These are phyloP conservation scores for Rhopilema esculentum DNA, from an alignment of 30 jellyfish, hydroid and myxozoan genomes.

Conservation along the genomic window DNA sequence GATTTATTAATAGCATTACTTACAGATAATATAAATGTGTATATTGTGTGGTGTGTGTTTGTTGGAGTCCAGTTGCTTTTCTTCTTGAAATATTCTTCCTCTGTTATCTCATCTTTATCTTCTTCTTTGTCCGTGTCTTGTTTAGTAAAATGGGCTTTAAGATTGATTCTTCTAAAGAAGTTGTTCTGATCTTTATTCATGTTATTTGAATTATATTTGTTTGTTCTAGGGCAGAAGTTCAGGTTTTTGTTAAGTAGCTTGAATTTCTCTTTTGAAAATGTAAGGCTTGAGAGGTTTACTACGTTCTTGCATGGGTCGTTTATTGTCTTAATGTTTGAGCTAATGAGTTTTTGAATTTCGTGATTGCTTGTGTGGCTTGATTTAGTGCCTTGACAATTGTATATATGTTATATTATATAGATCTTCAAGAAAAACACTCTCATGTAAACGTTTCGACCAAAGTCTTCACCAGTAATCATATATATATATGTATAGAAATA, in stretches of 20 bases:
- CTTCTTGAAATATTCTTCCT: not conserved
- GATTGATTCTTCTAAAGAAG: slow-evolving; percentile 9
- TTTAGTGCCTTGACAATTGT: too few relatives aligned
- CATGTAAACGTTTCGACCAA: too few relatives aligned
- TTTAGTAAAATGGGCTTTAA: slow-evolving; percentile 20
- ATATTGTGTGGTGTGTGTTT: slow-evolving; percentile 9
- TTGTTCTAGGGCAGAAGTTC: slow-evolving; percentile 26
- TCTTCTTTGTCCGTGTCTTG: not conserved
- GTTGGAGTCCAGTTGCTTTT: slow-evolving; percentile 18
- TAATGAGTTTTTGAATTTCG: not conserved
- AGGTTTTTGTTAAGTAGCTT: too few relatives aligned
- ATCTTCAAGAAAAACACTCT: too few relatives aligned
- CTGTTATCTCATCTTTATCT: not conserved
- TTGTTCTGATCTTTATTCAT: not conserved
- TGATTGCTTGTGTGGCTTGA: not conserved
- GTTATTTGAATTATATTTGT: not conserved
- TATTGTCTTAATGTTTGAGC: not conserved
- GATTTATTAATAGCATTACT: slow-evolving; percentile 18
- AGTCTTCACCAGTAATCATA: too few relatives aligned
- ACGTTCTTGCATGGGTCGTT: slow-evolving; percentile 4
- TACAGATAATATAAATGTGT: slow-evolving; percentile 25
- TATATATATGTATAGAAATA: too few relatives aligned
- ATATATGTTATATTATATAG: too few relatives aligned
- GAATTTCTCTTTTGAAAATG: not conserved
- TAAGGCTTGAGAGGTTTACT: slow-evolving; percentile 2